Percentiles rank a stretch among this genome's conserved stretches.
Evolutionary conservation across 1,140 invertebrate species (phyloP).

Genomic region (Metopolophium dirhodum): DNA sequence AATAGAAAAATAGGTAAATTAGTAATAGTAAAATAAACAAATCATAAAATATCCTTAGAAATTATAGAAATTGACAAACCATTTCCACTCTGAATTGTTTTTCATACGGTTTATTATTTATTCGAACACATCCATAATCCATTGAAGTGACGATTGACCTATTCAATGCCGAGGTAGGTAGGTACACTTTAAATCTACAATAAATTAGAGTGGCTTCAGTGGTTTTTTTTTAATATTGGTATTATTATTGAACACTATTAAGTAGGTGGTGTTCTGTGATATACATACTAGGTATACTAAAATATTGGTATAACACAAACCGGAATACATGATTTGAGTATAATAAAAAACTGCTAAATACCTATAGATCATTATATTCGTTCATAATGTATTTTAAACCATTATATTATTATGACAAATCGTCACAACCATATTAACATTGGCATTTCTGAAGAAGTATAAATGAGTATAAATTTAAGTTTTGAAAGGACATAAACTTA

Average conservation of each 20-base stretch:
- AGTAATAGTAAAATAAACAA: not conserved
- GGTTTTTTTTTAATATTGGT: not conserved
- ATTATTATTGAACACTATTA: too few species aligned
- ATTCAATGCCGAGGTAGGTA: too few species aligned
- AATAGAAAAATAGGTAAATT: too few species aligned
- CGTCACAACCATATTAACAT: not conserved
- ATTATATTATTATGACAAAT: not conserved
- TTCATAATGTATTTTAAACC: too few species aligned
- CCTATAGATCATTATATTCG: too few species aligned
- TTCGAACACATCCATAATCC: not conserved
- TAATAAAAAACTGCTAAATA: too few species aligned
- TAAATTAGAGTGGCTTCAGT: not conserved
- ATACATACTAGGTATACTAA: not conserved
- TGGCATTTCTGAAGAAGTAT: not conserved
- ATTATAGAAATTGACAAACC: not conserved
- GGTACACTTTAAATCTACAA: not conserved
- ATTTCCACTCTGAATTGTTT: not conserved
- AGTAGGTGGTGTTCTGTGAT: not conserved
- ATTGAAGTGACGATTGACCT: not conserved
- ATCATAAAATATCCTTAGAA: not conserved
- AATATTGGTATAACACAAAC: not conserved
- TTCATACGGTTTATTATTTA: not conserved
- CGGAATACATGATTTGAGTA: too few species aligned
- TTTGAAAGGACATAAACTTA: not conserved
- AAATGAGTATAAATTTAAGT: not conserved